phyloP scores from a whole-genome alignment of 92 coral and sea anemone genomes.

The Epizoanthus rinbou region DNA sequence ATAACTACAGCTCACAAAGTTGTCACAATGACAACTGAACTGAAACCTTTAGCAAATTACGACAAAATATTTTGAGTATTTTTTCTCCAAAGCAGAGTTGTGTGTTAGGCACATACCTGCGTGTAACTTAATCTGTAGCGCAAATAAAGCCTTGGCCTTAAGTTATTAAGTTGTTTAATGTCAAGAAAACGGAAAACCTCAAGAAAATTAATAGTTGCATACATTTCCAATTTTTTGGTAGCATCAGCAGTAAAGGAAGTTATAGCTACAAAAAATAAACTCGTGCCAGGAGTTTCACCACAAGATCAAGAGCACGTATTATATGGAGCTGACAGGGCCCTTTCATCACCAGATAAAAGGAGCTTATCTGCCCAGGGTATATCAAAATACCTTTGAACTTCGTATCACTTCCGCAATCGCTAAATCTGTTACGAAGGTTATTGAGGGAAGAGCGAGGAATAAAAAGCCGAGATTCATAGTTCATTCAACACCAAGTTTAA shows the following conservation, averaged over 20 bases:
- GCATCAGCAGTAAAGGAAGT: constrained; percentile 8
- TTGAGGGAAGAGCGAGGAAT: not conserved
- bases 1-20: too few relatives aligned
- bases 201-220: not conserved
- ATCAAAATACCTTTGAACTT: not conserved
- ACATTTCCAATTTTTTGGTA: not conserved
- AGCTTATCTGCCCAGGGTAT: not conserved
- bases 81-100: too few relatives aligned
- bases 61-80: too few relatives aligned
- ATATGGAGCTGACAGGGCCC: not conserved
- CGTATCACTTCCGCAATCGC: not conserved
- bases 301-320: not conserved
- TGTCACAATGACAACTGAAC: too few relatives aligned
- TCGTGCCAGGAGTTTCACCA: not conserved
- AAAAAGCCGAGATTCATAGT: not conserved
- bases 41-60: too few relatives aligned
- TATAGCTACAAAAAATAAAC: not conserved
- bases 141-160: too few relatives aligned
- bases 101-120: too few relatives aligned
- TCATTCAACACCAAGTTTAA: not conserved
- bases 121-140: too few relatives aligned
- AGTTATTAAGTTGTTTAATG: not conserved
- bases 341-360: not conserved
- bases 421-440: not conserved
- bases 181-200: not conserved